These are phyloP conservation scores for Odontocolon sp. DNA, from an alignment of 2,888 invertebrate species.

Conservation along the genomic window DNA sequence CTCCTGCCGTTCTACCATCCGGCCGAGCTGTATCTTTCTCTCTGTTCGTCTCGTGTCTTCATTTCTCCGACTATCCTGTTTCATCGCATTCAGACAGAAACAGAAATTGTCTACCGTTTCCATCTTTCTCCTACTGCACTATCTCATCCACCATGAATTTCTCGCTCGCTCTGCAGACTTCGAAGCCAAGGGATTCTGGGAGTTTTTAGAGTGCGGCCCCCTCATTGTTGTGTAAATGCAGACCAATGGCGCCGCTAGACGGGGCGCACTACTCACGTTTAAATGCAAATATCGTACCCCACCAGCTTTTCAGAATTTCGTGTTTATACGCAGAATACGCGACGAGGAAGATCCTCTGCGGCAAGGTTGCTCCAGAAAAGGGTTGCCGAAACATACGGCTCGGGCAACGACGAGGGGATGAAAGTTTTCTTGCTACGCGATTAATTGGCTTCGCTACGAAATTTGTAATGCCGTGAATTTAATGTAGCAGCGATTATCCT, in stretches of 20 bases:
- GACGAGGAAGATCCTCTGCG: background rate
- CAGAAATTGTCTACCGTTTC: conserved; percentile 49
- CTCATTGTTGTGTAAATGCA: conserved; percentile 80
- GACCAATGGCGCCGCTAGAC: conserved; percentile 79
- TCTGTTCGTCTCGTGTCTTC: conserved; percentile 20
- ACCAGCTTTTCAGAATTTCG: conserved; percentile 76
- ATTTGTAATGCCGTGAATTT: conserved; percentile 45
- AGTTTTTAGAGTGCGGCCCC: conserved; percentile 78
- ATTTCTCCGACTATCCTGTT: conserved; percentile 38
- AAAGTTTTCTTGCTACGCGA: conserved; percentile 46
- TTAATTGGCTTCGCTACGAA: conserved; percentile 49
- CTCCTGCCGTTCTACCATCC: conserved; percentile 32
- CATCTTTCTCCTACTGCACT: conserved; percentile 48
- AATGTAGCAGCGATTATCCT: too few relatives aligned
- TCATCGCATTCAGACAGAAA: conserved; percentile 30
- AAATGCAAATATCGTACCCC: conserved; percentile 77
- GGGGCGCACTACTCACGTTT: conserved; percentile 75
- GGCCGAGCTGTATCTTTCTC: conserved; percentile 47
- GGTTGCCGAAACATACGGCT: conserved; percentile 54
- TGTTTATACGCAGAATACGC: conserved; percentile 57
- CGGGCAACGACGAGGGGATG: conserved; percentile 37
- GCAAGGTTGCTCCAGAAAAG: conserved; percentile 35
- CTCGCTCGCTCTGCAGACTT: conserved; percentile 64
- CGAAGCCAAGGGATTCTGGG: conserved; percentile 75
- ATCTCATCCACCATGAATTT: conserved; percentile 61